Percentiles rank a stretch among this genome's conserved stretches.
phyloP scores from a whole-genome alignment of 2,113 vertebrate species.

The Dromiciops gliroides region DNA sequence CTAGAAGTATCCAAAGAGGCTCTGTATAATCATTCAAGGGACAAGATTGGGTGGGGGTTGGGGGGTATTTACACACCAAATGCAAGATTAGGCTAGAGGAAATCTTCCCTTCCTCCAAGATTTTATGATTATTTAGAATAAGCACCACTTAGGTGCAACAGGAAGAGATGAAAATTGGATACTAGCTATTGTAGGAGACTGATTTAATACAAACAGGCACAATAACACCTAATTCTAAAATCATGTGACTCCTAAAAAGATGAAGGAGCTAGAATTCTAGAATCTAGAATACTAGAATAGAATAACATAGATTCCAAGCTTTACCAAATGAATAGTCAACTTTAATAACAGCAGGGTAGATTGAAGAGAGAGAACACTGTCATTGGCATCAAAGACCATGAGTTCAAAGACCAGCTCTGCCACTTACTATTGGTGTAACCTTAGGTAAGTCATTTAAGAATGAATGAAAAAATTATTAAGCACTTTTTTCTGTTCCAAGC shows the following conservation, averaged over 20 bases:
- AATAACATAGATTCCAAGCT: neutral
- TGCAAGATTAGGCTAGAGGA: neutral
- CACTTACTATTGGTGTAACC: neutral
- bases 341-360: neutral
- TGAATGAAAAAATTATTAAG: neutral
- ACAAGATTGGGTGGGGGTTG: neutral
- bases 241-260: neutral
- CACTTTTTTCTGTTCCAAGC: neutral
- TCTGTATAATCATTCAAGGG: neutral
- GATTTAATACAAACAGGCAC: neutral
- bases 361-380: neutral
- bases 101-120: neutral
- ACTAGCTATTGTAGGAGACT: neutral
- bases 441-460: neutral
- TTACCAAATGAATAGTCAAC: neutral
- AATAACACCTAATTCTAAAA: neutral
- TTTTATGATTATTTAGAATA: neutral
- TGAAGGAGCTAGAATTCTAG: neutral
- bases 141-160: neutral
- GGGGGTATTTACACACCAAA: neutral
- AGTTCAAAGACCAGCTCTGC: neutral
- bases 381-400: neutral
- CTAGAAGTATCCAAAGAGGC: neutral
- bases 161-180: neutral
- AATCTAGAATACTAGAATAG: neutral